Conservation (phyloP, 2,113 vertebrate genomes). For the Etheostoma cragini region DNA sequence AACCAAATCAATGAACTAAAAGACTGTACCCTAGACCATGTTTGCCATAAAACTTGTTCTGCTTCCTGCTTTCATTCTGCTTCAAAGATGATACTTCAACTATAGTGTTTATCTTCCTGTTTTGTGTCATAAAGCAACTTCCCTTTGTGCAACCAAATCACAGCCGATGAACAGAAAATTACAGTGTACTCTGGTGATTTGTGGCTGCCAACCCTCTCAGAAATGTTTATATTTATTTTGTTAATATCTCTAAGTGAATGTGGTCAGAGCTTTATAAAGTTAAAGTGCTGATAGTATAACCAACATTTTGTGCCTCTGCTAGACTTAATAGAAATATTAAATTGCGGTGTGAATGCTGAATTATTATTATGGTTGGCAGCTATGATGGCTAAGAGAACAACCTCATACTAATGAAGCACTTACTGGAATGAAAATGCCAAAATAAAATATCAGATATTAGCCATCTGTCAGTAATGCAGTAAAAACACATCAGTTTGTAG, state of each 20-base stretch:
- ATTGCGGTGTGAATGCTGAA: conserved; percentile 36
- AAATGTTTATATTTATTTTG: not conserved
- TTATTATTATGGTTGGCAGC: conserved; percentile 46
- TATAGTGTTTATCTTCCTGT: not conserved
- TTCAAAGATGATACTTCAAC: not conserved
- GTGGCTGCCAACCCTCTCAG: not conserved
- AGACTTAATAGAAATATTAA: conserved; percentile 1
- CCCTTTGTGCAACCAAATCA: not conserved
- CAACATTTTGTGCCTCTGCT: not conserved
- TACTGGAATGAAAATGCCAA: conserved; percentile 61
- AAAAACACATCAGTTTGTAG: conserved; percentile 32
- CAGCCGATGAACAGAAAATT: not conserved
- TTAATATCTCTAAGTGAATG: conserved; percentile 1
- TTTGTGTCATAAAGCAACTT: not conserved
- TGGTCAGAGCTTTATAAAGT: not conserved
- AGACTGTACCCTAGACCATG: not conserved
- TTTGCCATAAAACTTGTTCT: no score
- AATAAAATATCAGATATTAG: conserved; percentile 53
- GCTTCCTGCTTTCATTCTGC: not conserved
- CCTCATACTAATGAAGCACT: conserved; percentile 59
- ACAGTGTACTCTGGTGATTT: not conserved
- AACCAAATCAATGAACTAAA: not conserved
- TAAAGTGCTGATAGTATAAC: not conserved
- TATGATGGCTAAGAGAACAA: conserved; percentile 12
- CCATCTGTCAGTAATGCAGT: conserved; percentile 38